phyloP scores from a whole-genome alignment of 1,140 invertebrate genomes.

The Aphidius ervi region DNA sequence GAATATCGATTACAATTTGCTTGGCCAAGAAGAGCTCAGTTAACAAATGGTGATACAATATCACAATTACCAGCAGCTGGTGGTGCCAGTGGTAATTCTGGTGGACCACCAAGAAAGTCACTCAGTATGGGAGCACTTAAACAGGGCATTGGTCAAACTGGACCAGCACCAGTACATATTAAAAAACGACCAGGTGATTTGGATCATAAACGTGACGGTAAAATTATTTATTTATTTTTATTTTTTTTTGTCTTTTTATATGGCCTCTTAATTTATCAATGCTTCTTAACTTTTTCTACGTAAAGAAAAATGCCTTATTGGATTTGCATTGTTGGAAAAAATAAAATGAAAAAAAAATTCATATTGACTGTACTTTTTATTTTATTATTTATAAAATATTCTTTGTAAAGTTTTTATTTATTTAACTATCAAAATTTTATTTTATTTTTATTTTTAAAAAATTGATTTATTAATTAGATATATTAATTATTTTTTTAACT shows the following conservation, averaged over 20 bases:
- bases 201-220: constrained; percentile 50
- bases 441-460: too few species aligned
- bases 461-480: too few species aligned
- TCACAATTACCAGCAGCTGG: constrained; percentile 48
- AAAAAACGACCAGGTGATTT: constrained; percentile 60
- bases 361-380: background rate
- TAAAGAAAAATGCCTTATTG: constrained; percentile 8
- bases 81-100: constrained; percentile 43
- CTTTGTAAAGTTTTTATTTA: too few species aligned
- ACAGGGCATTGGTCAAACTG: constrained; percentile 54
- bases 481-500: constrained; percentile 9
- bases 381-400: background rate
- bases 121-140: constrained; percentile 81
- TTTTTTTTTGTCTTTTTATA: constrained; percentile 1
- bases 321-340: constrained; percentile 15
- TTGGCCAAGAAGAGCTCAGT: constrained; percentile 61
- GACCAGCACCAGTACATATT: constrained; percentile 59
- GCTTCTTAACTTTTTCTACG: constrained; percentile 7
- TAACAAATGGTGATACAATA: constrained; percentile 58
- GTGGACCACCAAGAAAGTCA: constrained; percentile 68
- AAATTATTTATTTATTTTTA: constrained; percentile 11
- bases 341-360: constrained; percentile 1
- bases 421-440: background rate
- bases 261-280: constrained; percentile 21
- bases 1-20: constrained; percentile 86